phyloP scores from a whole-genome alignment of 2,888 invertebrate species.

The Pardosa pseudoannulata region DNA sequence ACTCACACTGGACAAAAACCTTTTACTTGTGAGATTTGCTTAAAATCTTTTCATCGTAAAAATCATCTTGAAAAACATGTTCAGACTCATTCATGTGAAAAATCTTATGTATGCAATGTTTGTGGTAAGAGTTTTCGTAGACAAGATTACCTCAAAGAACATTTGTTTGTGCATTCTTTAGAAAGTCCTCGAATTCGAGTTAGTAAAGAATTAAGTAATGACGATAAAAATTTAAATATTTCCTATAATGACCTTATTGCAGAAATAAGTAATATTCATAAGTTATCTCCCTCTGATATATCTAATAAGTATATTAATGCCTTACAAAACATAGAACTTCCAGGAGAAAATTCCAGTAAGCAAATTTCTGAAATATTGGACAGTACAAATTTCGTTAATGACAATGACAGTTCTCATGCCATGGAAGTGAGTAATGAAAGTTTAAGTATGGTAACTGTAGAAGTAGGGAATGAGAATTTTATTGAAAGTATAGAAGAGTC shows the following conservation, averaged over 20 bases:
- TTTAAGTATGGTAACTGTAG: not conserved
- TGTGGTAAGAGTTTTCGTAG: conserved; percentile 12
- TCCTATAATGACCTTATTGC: not conserved
- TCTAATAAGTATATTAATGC: not conserved
- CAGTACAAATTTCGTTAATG: not conserved
- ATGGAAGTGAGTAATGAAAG: not conserved
- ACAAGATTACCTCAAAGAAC: conserved; percentile 6
- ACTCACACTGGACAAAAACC: not conserved
- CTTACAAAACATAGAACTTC: not conserved
- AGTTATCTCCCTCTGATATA: not conserved
- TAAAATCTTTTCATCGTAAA: not conserved
- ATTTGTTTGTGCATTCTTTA: not conserved
- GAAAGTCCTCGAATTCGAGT: not conserved
- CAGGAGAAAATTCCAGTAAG: not conserved
- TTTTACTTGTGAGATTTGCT: conserved; percentile 10
- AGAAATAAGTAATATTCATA: not conserved
- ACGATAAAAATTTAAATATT: not conserved
- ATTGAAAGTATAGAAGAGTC: not conserved
- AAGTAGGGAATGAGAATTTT: conserved; percentile 1
- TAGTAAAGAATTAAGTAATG: not conserved
- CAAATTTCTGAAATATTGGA: not conserved
- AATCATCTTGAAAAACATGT: not conserved
- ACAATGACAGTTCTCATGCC: not conserved
- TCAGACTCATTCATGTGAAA: not conserved
- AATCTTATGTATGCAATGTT: not conserved